phyloP scores from a whole-genome alignment of 2,888 invertebrate genomes.

The Asteroscopus sphinx region DNA sequence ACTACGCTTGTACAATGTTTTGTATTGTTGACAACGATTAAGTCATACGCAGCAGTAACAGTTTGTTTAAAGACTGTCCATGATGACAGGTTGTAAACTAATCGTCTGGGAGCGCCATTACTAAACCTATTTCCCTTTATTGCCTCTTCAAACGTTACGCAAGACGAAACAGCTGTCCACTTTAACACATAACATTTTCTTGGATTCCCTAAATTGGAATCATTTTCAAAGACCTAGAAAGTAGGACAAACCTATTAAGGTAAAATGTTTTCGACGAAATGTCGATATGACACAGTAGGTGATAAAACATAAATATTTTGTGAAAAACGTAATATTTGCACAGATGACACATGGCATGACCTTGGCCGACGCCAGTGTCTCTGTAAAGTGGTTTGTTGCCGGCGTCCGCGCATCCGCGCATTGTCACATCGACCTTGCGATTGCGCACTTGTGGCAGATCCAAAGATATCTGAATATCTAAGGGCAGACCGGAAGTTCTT shows the following conservation, averaged over 20 bases:
- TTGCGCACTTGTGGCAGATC: slow-evolving; percentile 44
- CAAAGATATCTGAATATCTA: no score
- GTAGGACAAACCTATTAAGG: not conserved
- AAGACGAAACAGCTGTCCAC: slow-evolving; percentile 8
- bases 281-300: not conserved
- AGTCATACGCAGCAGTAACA: slow-evolving; percentile 20
- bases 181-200: slow-evolving; percentile 19
- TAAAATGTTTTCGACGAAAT: not conserved
- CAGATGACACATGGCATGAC: slow-evolving; percentile 42
- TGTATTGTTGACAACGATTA: slow-evolving; percentile 24
- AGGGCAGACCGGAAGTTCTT: slow-evolving; percentile 34
- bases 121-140: slow-evolving; percentile 40
- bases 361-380: slow-evolving; percentile 35
- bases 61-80: slow-evolving; percentile 22
- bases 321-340: slow-evolving; percentile 35
- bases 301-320: slow-evolving; percentile 14
- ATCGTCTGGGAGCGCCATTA: slow-evolving; percentile 24
- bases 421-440: slow-evolving; percentile 46
- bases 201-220: slow-evolving; percentile 11
- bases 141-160: slow-evolving; percentile 29
- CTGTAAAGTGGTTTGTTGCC: slow-evolving; percentile 7
- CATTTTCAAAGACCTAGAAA: slow-evolving; percentile 1
- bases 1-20: slow-evolving; percentile 7
- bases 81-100: slow-evolving; percentile 35
- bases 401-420: slow-evolving; percentile 35